Percentiles rank a stretch among this genome's conserved stretches.
These are phyloP conservation scores for Atethmia centrago DNA, from an alignment of 2,888 invertebrate genomes.

Conservation along the genomic window DNA sequence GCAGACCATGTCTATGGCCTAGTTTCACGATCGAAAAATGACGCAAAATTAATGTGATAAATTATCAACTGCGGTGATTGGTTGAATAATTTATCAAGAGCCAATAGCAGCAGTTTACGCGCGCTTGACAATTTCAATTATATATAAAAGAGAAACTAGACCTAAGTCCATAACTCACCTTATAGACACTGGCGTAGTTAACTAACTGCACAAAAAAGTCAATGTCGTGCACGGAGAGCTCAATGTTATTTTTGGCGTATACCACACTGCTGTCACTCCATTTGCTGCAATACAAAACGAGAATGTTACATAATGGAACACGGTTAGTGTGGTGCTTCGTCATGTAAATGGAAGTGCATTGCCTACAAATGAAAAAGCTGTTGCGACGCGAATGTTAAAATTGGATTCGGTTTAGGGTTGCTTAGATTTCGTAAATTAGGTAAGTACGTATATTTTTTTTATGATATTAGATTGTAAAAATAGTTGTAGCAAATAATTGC, in stretches of 20 bases:
- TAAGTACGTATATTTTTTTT: not conserved
- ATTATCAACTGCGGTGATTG: not conserved
- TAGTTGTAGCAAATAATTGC: not conserved
- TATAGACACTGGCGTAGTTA: constrained; percentile 81
- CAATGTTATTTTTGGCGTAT: constrained; percentile 79
- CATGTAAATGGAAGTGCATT: constrained; percentile 58
- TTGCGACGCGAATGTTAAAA: constrained; percentile 38
- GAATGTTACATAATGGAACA: constrained; percentile 56
- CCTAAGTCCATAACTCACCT: constrained; percentile 71
- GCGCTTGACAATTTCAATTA: not conserved
- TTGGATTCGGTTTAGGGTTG: constrained; percentile 26
- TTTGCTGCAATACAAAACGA: constrained; percentile 72
- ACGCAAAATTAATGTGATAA: not conserved
- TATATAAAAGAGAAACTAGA: not conserved
- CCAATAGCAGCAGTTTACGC: not conserved
- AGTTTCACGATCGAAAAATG: not conserved
- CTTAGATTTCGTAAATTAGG: constrained; percentile 11
- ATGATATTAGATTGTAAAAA: not conserved
- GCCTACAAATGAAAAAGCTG: constrained; percentile 55
- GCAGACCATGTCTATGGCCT: not conserved
- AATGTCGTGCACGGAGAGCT: constrained; percentile 83
- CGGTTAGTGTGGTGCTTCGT: constrained; percentile 45
- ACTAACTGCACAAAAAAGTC: constrained; percentile 82
- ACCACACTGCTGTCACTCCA: constrained; percentile 71
- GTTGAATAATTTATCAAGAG: not conserved